A percentile compares a stretch with the other conserved stretches of the same genome.
These are phyloP conservation scores for Pachyrhynchus sulphureomaculatus DNA, from an alignment of 1,140 invertebrate genomes.

Conservation along the genomic window DNA sequence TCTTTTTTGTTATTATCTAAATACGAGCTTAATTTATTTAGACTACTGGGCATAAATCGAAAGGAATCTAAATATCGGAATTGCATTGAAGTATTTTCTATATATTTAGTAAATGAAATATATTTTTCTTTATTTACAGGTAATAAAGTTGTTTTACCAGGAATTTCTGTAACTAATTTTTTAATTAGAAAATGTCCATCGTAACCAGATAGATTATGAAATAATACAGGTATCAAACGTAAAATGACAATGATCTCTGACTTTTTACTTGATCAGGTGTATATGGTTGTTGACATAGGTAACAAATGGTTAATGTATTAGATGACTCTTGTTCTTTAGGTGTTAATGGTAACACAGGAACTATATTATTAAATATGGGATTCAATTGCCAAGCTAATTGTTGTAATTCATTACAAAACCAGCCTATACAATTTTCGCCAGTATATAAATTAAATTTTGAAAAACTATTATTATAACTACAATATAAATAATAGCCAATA, in stretches of 20 bases:
- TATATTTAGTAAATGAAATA: no score
- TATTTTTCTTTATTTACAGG: slow-evolving; percentile 29
- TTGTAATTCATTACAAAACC: slow-evolving; percentile 26
- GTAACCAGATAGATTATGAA: slow-evolving; percentile 28
- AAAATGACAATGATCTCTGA: slow-evolving; percentile 20
- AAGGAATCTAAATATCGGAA: slow-evolving; percentile 19
- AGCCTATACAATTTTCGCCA: slow-evolving; percentile 13
- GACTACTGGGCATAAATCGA: slow-evolving; percentile 14
- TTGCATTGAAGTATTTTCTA: no score
- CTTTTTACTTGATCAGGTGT: slow-evolving; percentile 8
- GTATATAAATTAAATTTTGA: slow-evolving; percentile 39
- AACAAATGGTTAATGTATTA: slow-evolving; percentile 22
- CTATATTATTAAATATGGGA: slow-evolving; percentile 29
- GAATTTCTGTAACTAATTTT: slow-evolving; percentile 10
- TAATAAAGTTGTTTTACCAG: slow-evolving; percentile 17
- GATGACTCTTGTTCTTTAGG: slow-evolving; percentile 1
- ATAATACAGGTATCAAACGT: slow-evolving; percentile 30
- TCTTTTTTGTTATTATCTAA: not conserved
- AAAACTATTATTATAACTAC: slow-evolving; percentile 35
- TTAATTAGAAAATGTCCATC: slow-evolving; percentile 26
- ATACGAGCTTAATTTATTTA: slow-evolving; percentile 19
- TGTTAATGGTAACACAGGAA: slow-evolving; percentile 9
- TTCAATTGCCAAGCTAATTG: slow-evolving; percentile 27
- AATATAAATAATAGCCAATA: slow-evolving; percentile 8
- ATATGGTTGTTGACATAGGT: slow-evolving; percentile 39